phyloP scores from a whole-genome alignment of 1,140 invertebrate genomes.

The Drosophila suzukii region DNA sequence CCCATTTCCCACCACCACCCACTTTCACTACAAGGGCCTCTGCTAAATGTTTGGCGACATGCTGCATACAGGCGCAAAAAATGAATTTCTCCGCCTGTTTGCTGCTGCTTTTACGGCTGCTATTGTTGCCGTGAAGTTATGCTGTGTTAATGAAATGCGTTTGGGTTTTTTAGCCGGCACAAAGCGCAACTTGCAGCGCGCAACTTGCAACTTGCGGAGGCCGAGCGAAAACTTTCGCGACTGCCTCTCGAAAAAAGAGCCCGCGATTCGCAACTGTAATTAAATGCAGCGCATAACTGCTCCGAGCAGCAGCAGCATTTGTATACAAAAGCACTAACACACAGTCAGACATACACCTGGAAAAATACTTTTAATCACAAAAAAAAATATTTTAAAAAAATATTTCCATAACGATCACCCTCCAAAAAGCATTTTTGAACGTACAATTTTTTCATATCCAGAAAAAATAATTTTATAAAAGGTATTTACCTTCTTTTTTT shows the following conservation, averaged over 20 bases:
- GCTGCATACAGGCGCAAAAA: constrained; percentile 36
- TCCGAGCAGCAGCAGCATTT: constrained; percentile 62
- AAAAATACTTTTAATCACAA: too few species aligned
- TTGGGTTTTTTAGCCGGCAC: constrained; percentile 66
- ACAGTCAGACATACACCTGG: constrained; percentile 11
- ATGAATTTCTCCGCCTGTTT: constrained; percentile 52
- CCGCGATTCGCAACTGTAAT: constrained; percentile 64
- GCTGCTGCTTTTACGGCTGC: constrained; percentile 44
- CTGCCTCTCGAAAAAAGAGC: constrained; percentile 36
- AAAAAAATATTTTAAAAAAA: too few species aligned
- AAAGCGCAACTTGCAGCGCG: constrained; percentile 52
- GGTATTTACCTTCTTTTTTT: too few species aligned
- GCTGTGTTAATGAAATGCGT: constrained; percentile 81
- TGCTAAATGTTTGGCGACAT: constrained; percentile 69
- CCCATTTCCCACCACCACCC: background rate
- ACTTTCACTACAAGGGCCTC: constrained; percentile 20
- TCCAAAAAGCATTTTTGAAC: too few species aligned
- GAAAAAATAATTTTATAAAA: too few species aligned
- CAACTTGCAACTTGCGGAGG: constrained; percentile 56
- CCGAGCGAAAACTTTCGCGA: constrained; percentile 59
- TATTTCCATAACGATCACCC: too few species aligned
- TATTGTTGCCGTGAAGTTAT: constrained; percentile 72
- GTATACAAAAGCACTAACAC: constrained; percentile 37
- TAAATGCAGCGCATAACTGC: constrained; percentile 80
- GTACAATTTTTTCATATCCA: too few species aligned